phyloP scores from a whole-genome alignment of 2,888 invertebrate species.

The Oegoconia quadripuncta region DNA sequence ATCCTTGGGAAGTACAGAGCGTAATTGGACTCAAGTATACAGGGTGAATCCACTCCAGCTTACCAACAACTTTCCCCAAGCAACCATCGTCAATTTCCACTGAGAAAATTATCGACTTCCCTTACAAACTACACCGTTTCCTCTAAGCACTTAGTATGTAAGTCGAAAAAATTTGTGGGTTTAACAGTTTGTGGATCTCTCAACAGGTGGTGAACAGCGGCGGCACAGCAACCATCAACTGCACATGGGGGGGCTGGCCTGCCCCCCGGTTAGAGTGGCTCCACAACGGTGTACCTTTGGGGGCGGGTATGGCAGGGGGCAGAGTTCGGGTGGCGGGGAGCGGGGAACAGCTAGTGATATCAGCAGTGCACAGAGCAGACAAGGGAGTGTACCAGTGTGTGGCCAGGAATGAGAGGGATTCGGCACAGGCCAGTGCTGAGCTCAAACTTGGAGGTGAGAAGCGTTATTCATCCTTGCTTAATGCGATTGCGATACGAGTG shows the following conservation, averaged over 20 bases:
- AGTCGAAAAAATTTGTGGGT: no score
- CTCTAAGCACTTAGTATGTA: no score
- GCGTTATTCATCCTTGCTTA: background rate
- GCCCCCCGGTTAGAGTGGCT: conserved; percentile 86
- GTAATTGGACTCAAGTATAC: no score
- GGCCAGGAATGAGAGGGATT: conserved; percentile 87
- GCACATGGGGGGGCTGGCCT: conserved; percentile 89
- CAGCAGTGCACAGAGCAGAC: conserved; percentile 85
- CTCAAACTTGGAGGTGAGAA: conserved; percentile 86
- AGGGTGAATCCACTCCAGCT: no score
- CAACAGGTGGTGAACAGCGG: conserved; percentile 91
- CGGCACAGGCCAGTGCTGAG: conserved; percentile 89
- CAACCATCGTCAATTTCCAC: no score
- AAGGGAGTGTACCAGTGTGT: conserved; percentile 95
- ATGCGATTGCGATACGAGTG: no score
- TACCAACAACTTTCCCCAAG: no score
- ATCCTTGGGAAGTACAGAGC: no score
- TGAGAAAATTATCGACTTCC: no score
- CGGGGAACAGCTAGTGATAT: conserved; percentile 61
- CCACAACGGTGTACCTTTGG: conserved; percentile 84
- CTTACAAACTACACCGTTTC: no score
- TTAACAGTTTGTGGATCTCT: conserved; percentile 7
- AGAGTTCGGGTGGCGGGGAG: conserved; percentile 48
- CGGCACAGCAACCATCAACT: conserved; percentile 89
- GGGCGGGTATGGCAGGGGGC: conserved; percentile 63